A percentile compares a stretch with the other conserved stretches of the same genome.
Evolutionary conservation across 2,888 invertebrate species (phyloP).

Genomic region (Pristionchus arcanus): DNA sequence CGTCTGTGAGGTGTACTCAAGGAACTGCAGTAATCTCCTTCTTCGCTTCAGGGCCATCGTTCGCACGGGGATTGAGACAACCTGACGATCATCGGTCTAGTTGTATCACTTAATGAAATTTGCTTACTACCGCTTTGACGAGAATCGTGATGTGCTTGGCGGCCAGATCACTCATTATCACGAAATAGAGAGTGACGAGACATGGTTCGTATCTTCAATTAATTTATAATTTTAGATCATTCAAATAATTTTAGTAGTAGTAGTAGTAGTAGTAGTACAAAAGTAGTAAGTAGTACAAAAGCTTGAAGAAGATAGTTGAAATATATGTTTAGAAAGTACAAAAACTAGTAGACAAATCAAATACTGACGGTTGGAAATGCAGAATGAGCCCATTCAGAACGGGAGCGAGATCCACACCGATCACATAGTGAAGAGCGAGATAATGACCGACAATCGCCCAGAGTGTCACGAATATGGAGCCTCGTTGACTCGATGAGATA

Average conservation of each 20-base stretch:
- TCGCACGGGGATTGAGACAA: slow-evolving; percentile 33
- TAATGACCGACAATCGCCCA: slow-evolving; percentile 45
- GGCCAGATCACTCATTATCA: slow-evolving; percentile 54
- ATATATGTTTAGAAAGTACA: too few species aligned
- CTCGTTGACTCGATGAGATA: not conserved
- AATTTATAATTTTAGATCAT: too few species aligned
- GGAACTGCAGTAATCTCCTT: slow-evolving; percentile 57
- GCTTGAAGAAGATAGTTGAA: too few species aligned
- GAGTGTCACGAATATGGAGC: slow-evolving; percentile 5
- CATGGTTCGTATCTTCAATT: slow-evolving; percentile 11
- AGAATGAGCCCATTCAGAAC: slow-evolving; percentile 32
- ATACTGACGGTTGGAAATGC: slow-evolving; percentile 50
- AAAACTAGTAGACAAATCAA: not conserved
- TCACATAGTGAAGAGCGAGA: not conserved
- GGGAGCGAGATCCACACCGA: not conserved
- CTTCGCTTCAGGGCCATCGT: slow-evolving; percentile 52
- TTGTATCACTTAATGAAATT: too few species aligned
- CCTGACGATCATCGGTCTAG: not conserved
- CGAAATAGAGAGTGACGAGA: slow-evolving; percentile 52
- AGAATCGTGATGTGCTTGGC: slow-evolving; percentile 54
- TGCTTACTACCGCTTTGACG: slow-evolving; percentile 46
- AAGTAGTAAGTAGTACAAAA: too few species aligned
- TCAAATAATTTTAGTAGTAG: too few species aligned
- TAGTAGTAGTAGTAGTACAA: too few species aligned
- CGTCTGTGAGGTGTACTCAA: slow-evolving; percentile 59